These are phyloP conservation scores for Aporrectodea caliginosa DNA, from an alignment of 1,140 invertebrate genomes.

Conservation along the genomic window DNA sequence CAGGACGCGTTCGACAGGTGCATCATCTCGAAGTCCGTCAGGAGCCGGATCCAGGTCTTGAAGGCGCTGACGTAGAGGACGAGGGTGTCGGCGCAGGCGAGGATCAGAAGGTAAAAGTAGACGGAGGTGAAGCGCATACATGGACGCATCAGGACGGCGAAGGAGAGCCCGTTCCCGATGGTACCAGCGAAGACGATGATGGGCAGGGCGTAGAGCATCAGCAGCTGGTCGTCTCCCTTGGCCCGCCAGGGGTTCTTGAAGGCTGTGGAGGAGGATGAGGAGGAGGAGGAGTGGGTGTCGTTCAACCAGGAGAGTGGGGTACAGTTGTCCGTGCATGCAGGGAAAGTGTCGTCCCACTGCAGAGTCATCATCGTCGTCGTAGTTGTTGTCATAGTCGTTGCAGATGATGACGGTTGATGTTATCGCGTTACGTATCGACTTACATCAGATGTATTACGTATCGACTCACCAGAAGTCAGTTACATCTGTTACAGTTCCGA, in stretches of 20 bases:
- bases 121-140: slow-evolving; percentile 45
- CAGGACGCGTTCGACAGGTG: slow-evolving; percentile 18
- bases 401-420: too few species aligned
- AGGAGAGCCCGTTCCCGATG: slow-evolving; percentile 44
- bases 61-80: slow-evolving; percentile 49
- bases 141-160: slow-evolving; percentile 43
- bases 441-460: too few species aligned
- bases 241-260: neutral
- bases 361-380: too few species aligned
- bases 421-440: too few species aligned
- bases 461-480: too few species aligned
- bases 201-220: slow-evolving; percentile 27
- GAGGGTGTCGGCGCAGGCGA: slow-evolving; percentile 49
- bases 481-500: too few species aligned
- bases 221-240: neutral
- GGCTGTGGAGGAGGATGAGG: too few species aligned
- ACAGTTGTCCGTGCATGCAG: too few species aligned
- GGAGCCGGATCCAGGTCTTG: slow-evolving; percentile 48
- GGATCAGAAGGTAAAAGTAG: slow-evolving; percentile 48
- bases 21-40: slow-evolving; percentile 20
- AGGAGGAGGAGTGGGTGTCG: too few species aligned
- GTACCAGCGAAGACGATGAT: slow-evolving; percentile 43
- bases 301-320: too few species aligned
- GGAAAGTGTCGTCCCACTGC: too few species aligned
- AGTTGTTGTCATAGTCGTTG: too few species aligned